Conservation (phyloP, 2,888 invertebrate genomes). For the Scrobipalpa costella region DNA sequence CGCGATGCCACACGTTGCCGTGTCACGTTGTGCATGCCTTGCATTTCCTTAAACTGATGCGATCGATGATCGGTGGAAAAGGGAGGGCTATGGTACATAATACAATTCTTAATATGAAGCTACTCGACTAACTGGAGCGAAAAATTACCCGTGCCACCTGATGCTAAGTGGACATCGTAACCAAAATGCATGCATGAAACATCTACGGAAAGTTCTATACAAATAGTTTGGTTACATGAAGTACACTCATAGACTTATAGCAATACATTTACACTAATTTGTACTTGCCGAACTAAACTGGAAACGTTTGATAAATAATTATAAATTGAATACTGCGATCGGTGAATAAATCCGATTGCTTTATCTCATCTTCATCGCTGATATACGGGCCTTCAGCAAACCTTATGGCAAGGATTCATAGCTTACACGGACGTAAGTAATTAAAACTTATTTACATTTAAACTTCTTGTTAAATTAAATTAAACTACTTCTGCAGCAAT, state of each 20-base stretch:
- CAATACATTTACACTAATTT: neutral
- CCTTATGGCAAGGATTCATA: slow-evolving; percentile 22
- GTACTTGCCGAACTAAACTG: neutral
- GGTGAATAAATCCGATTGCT: slow-evolving; percentile 21
- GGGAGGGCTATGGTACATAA: no score
- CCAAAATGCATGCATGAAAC: no score
- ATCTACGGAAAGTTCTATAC: no score
- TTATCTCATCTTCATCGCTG: slow-evolving; percentile 19
- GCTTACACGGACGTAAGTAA: slow-evolving; percentile 21
- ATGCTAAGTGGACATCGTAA: no score
- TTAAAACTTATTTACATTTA: slow-evolving; percentile 23
- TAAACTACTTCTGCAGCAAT: neutral
- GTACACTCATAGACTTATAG: neutral
- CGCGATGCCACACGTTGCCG: no score
- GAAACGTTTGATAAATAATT: neutral
- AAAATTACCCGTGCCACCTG: no score
- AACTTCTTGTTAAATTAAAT: slow-evolving; percentile 4
- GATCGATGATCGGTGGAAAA: no score
- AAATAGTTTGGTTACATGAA: neutral
- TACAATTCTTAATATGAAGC: no score
- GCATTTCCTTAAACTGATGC: no score
- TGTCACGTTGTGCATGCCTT: no score
- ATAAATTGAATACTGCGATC: slow-evolving; percentile 12
- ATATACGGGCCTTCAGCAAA: slow-evolving; percentile 20
- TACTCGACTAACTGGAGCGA: no score